Evolutionary conservation across 2,113 vertebrate species (phyloP).

Genomic region (Myocastor coypus): DNA sequence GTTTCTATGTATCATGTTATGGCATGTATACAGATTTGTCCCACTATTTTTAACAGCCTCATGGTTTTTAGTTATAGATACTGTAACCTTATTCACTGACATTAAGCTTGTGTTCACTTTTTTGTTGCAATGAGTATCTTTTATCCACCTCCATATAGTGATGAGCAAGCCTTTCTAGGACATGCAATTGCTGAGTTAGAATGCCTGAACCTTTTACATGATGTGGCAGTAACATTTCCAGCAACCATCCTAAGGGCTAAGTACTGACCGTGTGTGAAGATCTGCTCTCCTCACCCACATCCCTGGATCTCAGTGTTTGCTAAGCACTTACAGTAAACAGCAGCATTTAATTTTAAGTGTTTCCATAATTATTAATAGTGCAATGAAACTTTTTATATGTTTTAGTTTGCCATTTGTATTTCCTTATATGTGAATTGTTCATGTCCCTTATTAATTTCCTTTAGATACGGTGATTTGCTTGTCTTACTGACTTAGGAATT

Average conservation of each 20-base stretch:
- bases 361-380: not conserved
- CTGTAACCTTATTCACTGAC: not conserved
- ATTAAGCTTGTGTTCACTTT: not conserved
- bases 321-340: not conserved
- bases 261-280: not conserved
- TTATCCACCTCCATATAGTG: not conserved
- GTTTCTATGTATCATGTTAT: not conserved
- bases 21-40: not conserved
- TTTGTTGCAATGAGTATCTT: not conserved
- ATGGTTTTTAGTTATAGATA: not conserved
- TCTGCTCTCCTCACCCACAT: not conserved
- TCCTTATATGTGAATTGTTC: not conserved
- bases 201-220: not conserved
- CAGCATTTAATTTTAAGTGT: not conserved
- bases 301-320: not conserved
- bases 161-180: not conserved
- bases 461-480: not conserved
- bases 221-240: not conserved
- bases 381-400: not conserved
- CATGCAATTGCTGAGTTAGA: not conserved
- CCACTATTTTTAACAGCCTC: not conserved
- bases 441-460: not conserved
- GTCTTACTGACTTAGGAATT: not conserved
- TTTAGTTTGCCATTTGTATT: not conserved
- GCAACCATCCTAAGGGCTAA: not conserved